Evolutionary conservation across 2,797 vertebrate genomes (phyloP).

Genomic region (Toxotes lorentzi): DNA sequence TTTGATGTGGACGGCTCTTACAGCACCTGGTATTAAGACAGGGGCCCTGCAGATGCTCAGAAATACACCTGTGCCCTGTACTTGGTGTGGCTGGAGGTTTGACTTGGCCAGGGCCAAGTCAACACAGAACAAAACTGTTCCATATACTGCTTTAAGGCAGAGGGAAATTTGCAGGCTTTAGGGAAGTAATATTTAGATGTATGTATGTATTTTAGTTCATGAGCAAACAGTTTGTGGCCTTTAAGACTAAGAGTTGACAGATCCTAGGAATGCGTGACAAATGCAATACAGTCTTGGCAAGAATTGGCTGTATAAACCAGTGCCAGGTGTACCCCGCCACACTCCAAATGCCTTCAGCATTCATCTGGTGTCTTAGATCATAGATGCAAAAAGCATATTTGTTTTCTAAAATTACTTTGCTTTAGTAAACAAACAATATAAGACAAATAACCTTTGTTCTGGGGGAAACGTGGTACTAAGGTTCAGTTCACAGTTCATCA

Average conservation of each 20-base stretch:
- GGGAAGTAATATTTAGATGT: slow-evolving; percentile 3
- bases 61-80: slow-evolving; percentile 37
- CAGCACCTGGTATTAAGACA: slow-evolving; percentile 47
- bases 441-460: background rate
- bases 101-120: slow-evolving; percentile 13
- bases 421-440: background rate
- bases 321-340: too few species aligned
- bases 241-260: slow-evolving; percentile 3
- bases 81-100: slow-evolving; percentile 6
- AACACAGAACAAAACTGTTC: slow-evolving; percentile 18
- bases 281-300: background rate
- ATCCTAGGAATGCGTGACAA: slow-evolving; percentile 30
- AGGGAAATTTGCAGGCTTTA: slow-evolving; percentile 12
- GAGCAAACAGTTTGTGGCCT: slow-evolving; percentile 1
- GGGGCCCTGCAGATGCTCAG: slow-evolving; percentile 37
- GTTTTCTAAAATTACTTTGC: background rate
- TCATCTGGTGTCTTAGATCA: background rate
- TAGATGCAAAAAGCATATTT: background rate
- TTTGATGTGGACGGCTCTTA: slow-evolving; percentile 28
- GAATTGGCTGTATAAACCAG: background rate
- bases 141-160: background rate
- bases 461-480: background rate
- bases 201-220: too few species aligned
- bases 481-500: too few species aligned
- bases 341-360: too few species aligned